Percentiles rank a stretch among this genome's conserved stretches.
These are phyloP conservation scores for Apeira syringaria DNA, from an alignment of 2,888 invertebrate species.

Conservation along the genomic window DNA sequence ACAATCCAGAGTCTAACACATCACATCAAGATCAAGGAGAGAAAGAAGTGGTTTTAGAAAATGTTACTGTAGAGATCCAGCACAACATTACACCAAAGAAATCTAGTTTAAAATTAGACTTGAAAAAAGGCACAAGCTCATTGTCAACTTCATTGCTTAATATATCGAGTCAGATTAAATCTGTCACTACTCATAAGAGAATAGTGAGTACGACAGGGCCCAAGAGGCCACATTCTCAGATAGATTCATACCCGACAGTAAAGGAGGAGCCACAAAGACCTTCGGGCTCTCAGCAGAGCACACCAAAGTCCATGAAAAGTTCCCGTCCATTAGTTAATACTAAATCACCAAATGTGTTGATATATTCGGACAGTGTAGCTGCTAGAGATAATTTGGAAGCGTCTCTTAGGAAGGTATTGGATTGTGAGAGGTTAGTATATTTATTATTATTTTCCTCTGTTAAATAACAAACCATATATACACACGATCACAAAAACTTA, in stretches of 20 bases:
- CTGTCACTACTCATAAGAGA: slow-evolving; percentile 75
- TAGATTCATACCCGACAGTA: slow-evolving; percentile 52
- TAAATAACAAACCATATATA: slow-evolving; percentile 28
- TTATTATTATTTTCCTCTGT: background rate
- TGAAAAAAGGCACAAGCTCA: slow-evolving; percentile 74
- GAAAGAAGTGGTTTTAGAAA: slow-evolving; percentile 65
- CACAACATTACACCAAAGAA: slow-evolving; percentile 78
- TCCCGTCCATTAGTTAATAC: slow-evolving; percentile 81
- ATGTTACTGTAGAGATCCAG: slow-evolving; percentile 78
- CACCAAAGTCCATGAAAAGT: slow-evolving; percentile 68
- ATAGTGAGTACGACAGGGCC: slow-evolving; percentile 73
- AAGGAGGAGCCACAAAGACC: slow-evolving; percentile 53
- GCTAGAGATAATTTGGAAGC: slow-evolving; percentile 89
- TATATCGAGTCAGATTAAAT: slow-evolving; percentile 79
- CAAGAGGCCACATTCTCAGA: slow-evolving; percentile 59
- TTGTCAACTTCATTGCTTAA: slow-evolving; percentile 70
- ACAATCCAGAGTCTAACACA: slow-evolving; percentile 25
- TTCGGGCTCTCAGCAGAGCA: slow-evolving; percentile 54
- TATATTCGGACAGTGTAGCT: slow-evolving; percentile 90
- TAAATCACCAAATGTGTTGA: slow-evolving; percentile 92
- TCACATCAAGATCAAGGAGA: slow-evolving; percentile 41
- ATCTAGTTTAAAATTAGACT: slow-evolving; percentile 71
- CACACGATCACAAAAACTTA: slow-evolving; percentile 26
- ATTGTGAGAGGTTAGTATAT: slow-evolving; percentile 86
- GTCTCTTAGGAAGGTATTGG: slow-evolving; percentile 87